Evolutionary conservation across 1,140 invertebrate species (phyloP).

Genomic region (Acromyrmex heyeri): DNA sequence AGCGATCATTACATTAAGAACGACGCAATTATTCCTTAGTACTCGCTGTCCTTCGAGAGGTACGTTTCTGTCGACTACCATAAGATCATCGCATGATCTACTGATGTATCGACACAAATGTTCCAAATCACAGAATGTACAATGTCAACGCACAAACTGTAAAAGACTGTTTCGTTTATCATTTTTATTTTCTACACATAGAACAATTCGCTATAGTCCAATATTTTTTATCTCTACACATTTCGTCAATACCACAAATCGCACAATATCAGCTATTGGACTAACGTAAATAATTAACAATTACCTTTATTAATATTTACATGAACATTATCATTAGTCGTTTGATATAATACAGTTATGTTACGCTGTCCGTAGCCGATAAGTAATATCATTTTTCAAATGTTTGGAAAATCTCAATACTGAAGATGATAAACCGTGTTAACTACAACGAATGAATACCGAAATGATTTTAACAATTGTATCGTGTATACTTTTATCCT

Average conservation of each 20-base stretch:
- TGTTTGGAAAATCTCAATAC: slow-evolving; percentile 6
- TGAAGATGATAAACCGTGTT: not conserved
- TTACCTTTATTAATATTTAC: slow-evolving; percentile 71
- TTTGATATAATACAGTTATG: slow-evolving; percentile 72
- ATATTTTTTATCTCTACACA: slow-evolving; percentile 67
- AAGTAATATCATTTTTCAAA: slow-evolving; percentile 41
- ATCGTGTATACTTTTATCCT: not conserved
- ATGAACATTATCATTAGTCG: slow-evolving; percentile 65
- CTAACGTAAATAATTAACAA: slow-evolving; percentile 70
- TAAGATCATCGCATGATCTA: not conserved
- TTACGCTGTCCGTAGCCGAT: slow-evolving; percentile 44
- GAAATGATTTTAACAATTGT: not conserved
- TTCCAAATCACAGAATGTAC: slow-evolving; percentile 20
- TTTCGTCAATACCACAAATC: slow-evolving; percentile 57
- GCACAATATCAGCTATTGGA: slow-evolving; percentile 58
- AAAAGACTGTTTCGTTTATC: slow-evolving; percentile 53
- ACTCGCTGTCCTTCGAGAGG: not conserved
- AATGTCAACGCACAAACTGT: slow-evolving; percentile 13
- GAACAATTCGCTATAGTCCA: slow-evolving; percentile 66
- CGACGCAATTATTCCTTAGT: slow-evolving; percentile 9
- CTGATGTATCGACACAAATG: not conserved
- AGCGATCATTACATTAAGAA: slow-evolving; percentile 39
- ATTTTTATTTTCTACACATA: slow-evolving; percentile 65
- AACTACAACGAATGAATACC: not conserved
- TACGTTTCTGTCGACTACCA: not conserved